phyloP scores from a whole-genome alignment of 2,113 vertebrate species.

The Atlantisia rogersi region DNA sequence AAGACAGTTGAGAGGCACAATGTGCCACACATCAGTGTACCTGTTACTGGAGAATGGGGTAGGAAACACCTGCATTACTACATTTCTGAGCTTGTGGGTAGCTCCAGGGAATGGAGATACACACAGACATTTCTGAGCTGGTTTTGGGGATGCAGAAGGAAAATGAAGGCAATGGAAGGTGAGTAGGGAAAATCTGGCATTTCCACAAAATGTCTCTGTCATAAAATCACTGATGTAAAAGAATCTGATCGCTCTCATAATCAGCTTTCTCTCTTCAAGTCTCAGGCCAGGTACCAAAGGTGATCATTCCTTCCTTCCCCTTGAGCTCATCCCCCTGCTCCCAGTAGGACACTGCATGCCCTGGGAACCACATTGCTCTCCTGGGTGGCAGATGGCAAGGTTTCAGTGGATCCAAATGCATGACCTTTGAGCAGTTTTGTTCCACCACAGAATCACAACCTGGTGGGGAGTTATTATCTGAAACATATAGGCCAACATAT shows the following conservation, averaged over 20 bases:
- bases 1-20: accelerated
- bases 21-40: not conserved
- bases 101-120: not conserved
- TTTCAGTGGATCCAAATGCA: not conserved
- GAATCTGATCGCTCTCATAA: not conserved
- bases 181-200: not conserved
- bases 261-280: not conserved
- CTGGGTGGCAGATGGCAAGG: not conserved
- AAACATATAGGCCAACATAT: not conserved
- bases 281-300: not conserved
- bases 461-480: not conserved
- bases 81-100: not conserved
- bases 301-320: not conserved
- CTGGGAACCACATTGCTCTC: accelerated
- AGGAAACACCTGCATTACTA: not conserved
- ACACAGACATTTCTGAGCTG: not conserved
- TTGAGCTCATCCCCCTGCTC: accelerated
- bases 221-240: not conserved
- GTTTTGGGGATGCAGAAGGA: not conserved
- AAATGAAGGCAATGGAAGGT: not conserved
- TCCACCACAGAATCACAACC: not conserved
- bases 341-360: not conserved
- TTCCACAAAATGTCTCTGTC: not conserved
- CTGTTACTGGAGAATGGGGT: not conserved
- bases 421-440: not conserved